Conservation (phyloP, 30 jellyfish, hydroid and myxozoan species). For the Hydractinia echinata region DNA sequence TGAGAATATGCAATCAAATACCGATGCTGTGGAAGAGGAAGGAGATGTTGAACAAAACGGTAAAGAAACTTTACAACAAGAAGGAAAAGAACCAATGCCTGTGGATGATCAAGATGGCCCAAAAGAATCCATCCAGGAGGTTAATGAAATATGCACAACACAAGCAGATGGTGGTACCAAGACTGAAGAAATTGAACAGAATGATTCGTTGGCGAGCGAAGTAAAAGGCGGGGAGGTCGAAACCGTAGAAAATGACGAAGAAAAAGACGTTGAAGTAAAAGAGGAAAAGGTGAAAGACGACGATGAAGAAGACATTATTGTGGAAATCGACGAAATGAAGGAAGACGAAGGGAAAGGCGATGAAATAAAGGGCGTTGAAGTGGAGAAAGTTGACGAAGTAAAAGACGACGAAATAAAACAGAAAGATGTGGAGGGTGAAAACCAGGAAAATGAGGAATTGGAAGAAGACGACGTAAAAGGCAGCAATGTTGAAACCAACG, state of each 20-base stretch:
- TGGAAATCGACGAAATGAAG: background rate
- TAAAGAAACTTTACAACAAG: no score
- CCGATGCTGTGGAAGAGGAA: no score
- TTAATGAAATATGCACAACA: no score
- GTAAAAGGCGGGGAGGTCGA: background rate
- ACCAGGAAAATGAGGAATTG: background rate
- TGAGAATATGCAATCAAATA: no score
- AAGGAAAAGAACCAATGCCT: no score
- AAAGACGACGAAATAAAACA: background rate
- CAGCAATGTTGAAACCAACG: background rate
- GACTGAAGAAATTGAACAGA: background rate
- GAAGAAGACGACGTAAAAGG: background rate
- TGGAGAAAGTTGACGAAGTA: background rate
- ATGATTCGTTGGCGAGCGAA: background rate
- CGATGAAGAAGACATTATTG: background rate
- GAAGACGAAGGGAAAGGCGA: background rate
- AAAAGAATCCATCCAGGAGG: no score
- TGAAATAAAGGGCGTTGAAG: background rate
- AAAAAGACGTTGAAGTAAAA: background rate
- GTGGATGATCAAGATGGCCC: no score
- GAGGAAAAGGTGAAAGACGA: background rate
- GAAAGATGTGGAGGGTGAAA: background rate
- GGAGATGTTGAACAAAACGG: no score
- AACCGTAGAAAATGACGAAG: background rate
- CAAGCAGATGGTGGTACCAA: no score